Conservation (phyloP, 2,888 invertebrate genomes). For the Aromia moschata region DNA sequence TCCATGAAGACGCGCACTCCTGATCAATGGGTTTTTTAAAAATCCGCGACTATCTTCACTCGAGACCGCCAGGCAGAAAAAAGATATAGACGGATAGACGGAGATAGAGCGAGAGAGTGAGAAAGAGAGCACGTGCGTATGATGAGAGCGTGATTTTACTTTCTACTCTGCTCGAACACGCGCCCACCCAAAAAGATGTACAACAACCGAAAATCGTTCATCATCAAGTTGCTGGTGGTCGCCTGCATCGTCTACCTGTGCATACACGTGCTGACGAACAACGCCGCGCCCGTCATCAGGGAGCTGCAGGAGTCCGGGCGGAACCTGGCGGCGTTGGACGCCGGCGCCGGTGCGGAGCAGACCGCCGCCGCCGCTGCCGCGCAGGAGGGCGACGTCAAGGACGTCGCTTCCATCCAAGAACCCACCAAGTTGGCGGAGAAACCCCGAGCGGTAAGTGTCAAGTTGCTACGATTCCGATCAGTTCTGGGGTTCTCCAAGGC, state of each 20-base stretch:
- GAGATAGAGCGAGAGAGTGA: constrained; percentile 10
- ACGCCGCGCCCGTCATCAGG: constrained; percentile 52
- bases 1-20: constrained; percentile 40
- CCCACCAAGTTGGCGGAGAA: constrained; percentile 28
- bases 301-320: constrained; percentile 63
- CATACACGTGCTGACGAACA: constrained; percentile 55
- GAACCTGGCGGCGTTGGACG: constrained; percentile 60
- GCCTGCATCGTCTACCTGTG: constrained; percentile 52
- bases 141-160: constrained; percentile 15
- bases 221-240: constrained; percentile 54
- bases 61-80: constrained; percentile 59
- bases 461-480: too few relatives aligned
- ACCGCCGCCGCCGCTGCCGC: constrained; percentile 32
- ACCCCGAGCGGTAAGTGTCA: constrained; percentile 23
- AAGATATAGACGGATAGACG: constrained; percentile 40
- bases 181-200: constrained; percentile 49
- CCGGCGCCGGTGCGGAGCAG: constrained; percentile 40
- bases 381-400: constrained; percentile 36
- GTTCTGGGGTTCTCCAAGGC: too few relatives aligned
- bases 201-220: constrained; percentile 54
- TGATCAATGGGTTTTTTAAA: constrained; percentile 57
- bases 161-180: not conserved
- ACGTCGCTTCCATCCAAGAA: constrained; percentile 23
- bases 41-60: constrained; percentile 53
- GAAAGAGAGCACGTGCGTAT: constrained; percentile 28